Percentiles rank a stretch among this genome's conserved stretches.
These are phyloP conservation scores for Meiosimyza platycephala DNA, from an alignment of 2,888 invertebrate genomes.

Conservation along the genomic window DNA sequence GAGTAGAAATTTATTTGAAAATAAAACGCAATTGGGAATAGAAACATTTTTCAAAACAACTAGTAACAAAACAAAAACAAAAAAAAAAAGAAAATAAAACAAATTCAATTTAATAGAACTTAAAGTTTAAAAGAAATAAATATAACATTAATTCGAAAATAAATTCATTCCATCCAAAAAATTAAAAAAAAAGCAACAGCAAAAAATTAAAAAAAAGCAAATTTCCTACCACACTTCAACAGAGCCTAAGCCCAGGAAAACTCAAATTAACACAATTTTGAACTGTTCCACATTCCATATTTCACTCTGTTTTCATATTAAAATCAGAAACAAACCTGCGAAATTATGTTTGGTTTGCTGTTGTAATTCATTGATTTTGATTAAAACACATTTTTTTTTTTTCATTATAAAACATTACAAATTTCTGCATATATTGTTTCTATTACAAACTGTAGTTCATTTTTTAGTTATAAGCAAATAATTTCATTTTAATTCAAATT, in stretches of 20 bases:
- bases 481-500: slow-evolving; percentile 3
- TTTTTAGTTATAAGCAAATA: not conserved
- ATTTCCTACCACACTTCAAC: not conserved
- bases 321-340: no score
- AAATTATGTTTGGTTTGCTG: no score
- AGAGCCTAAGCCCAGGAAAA: no score
- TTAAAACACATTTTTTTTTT: no score
- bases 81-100: not conserved
- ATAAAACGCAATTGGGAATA: slow-evolving; percentile 28
- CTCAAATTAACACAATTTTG: no score
- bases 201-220: not conserved
- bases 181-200: not conserved
- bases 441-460: no score
- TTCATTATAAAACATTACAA: no score
- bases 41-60: slow-evolving; percentile 19
- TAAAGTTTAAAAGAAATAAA: slow-evolving; percentile 32
- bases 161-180: slow-evolving; percentile 29
- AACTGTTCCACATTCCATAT: no score
- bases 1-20: slow-evolving; percentile 42
- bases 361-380: no score
- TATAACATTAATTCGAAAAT: slow-evolving; percentile 36
- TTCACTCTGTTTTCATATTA: no score
- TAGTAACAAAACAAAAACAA: slow-evolving; percentile 20
- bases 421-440: no score
- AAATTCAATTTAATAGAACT: slow-evolving; percentile 9